Percentiles rank a stretch among this genome's conserved stretches.
Conservation (phyloP, 1,140 invertebrate genomes). For the Piezodorus guildinii region DNA sequence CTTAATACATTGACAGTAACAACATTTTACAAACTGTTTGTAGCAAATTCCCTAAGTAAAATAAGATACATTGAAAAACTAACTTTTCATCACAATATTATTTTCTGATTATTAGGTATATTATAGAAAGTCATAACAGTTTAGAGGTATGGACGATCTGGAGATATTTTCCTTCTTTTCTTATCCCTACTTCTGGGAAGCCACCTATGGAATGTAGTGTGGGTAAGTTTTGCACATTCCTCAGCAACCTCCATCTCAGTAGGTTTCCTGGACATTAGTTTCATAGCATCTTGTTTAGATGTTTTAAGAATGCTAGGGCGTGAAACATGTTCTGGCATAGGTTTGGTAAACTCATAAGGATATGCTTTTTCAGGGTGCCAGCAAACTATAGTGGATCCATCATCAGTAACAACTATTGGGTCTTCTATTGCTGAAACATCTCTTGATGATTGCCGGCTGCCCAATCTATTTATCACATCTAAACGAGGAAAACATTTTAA, state of each 20-base stretch:
- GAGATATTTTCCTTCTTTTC: conserved; percentile 47
- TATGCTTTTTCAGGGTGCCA: conserved; percentile 73
- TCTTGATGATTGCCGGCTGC: not conserved
- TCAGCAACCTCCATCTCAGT: conserved; percentile 45
- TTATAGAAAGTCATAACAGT: not conserved
- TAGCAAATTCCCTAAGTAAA: too few species aligned
- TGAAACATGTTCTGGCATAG: conserved; percentile 44
- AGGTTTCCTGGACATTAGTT: conserved; percentile 51
- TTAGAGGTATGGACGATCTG: conserved; percentile 64
- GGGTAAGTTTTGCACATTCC: conserved; percentile 59
- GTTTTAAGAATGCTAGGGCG: conserved; percentile 44
- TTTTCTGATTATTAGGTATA: too few species aligned
- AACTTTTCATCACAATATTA: too few species aligned
- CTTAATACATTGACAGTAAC: too few species aligned
- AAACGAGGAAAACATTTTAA: not conserved
- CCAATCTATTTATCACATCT: not conserved
- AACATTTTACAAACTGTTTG: too few species aligned
- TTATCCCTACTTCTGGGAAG: conserved; percentile 52
- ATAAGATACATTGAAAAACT: too few species aligned
- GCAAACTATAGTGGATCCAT: conserved; percentile 66
- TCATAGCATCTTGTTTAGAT: conserved; percentile 45
- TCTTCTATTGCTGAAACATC: not conserved
- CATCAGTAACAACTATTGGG: conserved; percentile 47
- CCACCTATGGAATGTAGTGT: conserved; percentile 71
- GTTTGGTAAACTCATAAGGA: conserved; percentile 72